Base-by-base conservation (phyloP, 2,888 invertebrate genomes). In the Diaprepes abbreviatus region DNA sequence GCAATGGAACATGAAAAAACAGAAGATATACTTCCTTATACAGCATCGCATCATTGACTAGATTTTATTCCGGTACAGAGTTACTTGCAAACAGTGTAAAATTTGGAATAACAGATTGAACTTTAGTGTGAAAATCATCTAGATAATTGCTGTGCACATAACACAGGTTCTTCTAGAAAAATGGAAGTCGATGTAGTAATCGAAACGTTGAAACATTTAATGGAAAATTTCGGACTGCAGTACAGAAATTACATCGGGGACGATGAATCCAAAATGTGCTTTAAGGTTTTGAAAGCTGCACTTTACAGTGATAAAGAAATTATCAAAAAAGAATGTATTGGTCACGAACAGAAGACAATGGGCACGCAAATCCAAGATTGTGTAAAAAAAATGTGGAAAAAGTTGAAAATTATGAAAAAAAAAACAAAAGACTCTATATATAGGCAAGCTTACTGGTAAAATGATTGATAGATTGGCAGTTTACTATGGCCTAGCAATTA, bases 21-120 rank as follows among this genome's bases (percentile, higher is more conserved):
- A 62, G 77, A 66, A 76, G 73, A 7, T 77, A 65, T 71, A 52
- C 71, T 31, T 77, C 75, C 6, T 63, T 77, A 28, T 75, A 67
- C 55, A 75, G 78, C n/a, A 72, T 76, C 3, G 59, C 72, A 40
- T 54, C 76, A 12, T 48, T 78, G 6, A 77, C 77, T 55, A 76
- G 74, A 40, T 69, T 74, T 45, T 74, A 74, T 52, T 54, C 68
- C 21, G 75, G 74, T 10, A 76, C 75, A 73, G 69, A 76, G 75
- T 16, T 75, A 1, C 73, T 12, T 73, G 71, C 48, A 59, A 73
- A 36, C 31, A 24, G 9, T 72, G 72, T 48, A 19, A 21, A 21
- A 6, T 12, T 45, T 17, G 45, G 19, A 16, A 9, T 3, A 45
- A 45, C 2, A 45, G 17, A 24, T 3, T 12, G 36, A 36, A 12